Base-by-base conservation (phyloP, 2,113 vertebrate genomes). In the Ahaetulla prasina region DNA sequence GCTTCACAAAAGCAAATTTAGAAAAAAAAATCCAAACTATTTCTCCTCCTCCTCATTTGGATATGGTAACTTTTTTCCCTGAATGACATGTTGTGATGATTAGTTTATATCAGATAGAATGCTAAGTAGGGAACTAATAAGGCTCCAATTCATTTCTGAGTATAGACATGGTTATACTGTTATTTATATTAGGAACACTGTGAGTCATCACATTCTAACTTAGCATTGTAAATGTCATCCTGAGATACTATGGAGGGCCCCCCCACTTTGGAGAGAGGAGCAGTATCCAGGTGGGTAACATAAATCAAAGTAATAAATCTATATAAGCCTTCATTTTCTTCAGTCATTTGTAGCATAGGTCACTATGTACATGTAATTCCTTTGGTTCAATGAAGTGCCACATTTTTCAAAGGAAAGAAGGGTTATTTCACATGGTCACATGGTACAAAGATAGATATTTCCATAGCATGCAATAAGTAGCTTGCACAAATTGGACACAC, bases 301-400 rank as follows among this genome's bases (percentile, higher is more conserved):
- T 92, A 92, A 92, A 92, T 90, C 88, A 92, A 90, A 90, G 54
- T 90, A 92, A 92, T 92, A 50, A 88, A 88, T 92, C 60, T 88
- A 74, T n/a, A 88, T 52, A 60, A 60, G 27, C 74, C 43, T 86
- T 89, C 88, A 86, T 43, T 86, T 89, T 60, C 54, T 43, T 63
- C 45, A 86, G 23, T 92, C 88, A 90, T 92, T 86, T 92, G 54
- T n/a, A 63, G 39, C 45, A 92, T 86, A 85, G 88, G 90, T 92
- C 88, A 92, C 88, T 86, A 60, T 39, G 53, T 60, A 63, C 20
- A 60, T 85, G 43, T 90, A 50, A 92, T 63, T 45, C 54, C 23
- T 55, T 92, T 86, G 74, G 53, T 80, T 90, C 54, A 92, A 86
- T 12, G 10, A 55, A 92, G 20, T 9, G 43, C 14, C 16, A 20